Conservation (phyloP, 92 coral and sea anemone species). For the Bergia puertoricense region DNA sequence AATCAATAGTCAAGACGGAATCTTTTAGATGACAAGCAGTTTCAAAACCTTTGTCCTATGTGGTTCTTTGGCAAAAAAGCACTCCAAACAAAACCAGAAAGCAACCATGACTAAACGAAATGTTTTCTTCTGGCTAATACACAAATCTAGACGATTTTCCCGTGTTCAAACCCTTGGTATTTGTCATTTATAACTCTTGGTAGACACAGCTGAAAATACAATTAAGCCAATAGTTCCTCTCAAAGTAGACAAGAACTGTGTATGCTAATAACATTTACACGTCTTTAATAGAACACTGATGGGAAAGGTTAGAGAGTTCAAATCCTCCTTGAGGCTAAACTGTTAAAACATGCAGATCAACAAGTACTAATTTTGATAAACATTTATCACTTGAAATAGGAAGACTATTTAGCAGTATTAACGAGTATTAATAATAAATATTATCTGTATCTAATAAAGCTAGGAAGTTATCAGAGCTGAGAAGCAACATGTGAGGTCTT, state of each 20-base stretch:
- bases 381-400: not conserved
- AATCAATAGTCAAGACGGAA: too few species aligned
- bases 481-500: constrained; percentile 1
- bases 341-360: not conserved
- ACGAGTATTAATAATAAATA: not conserved
- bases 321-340: not conserved
- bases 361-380: not conserved
- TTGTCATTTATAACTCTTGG: not conserved
- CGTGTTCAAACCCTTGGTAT: not conserved
- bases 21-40: too few species aligned
- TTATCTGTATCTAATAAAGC: not conserved
- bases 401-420: not conserved
- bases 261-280: not conserved
- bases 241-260: not conserved
- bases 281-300: not conserved
- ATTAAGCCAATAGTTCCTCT: not conserved
- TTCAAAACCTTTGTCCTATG: too few species aligned
- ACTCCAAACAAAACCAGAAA: too few species aligned
- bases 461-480: not conserved
- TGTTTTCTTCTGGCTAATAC: too few species aligned
- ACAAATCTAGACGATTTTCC: too few species aligned
- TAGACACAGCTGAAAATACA: not conserved
- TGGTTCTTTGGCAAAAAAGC: too few species aligned
- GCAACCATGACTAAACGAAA: too few species aligned
- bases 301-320: constrained; percentile 20